Conservation (phyloP, 2,797 vertebrate species). For the Stomatorhinus walkeri region DNA sequence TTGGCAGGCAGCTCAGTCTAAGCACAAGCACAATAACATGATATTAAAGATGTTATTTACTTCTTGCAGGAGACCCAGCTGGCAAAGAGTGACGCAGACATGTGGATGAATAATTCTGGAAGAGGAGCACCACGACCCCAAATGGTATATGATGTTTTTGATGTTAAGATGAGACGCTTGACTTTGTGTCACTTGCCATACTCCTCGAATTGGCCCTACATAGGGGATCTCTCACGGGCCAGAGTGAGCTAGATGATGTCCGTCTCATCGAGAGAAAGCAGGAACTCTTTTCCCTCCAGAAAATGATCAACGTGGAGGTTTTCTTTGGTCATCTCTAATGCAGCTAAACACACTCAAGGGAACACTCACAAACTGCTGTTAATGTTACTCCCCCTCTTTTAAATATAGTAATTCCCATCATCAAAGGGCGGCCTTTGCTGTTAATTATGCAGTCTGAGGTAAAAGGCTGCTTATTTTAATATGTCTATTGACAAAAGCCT, state of each 20-base stretch:
- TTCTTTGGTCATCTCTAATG: background rate
- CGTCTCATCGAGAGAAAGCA: background rate
- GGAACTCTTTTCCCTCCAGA: background rate
- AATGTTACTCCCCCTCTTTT: background rate
- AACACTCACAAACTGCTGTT: background rate
- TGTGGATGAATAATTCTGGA: background rate
- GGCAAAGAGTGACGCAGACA: background rate
- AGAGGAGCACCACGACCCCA: background rate
- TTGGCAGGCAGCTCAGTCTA: background rate
- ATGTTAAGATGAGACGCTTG: background rate
- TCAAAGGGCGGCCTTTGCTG: background rate
- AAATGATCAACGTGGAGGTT: background rate
- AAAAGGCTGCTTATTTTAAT: constrained; percentile 9
- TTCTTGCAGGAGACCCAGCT: background rate
- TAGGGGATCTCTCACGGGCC: background rate
- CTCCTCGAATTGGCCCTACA: background rate
- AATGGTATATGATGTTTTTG: background rate
- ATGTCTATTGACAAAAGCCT: background rate
- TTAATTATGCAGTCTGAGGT: background rate
- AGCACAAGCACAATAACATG: background rate
- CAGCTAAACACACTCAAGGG: background rate
- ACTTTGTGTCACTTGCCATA: background rate
- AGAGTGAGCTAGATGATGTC: background rate
- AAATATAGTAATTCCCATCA: too few species aligned
- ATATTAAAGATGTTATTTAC: background rate